Evolutionary conservation across 2,113 vertebrate genomes (phyloP).

Genomic region (Ptychochromis oligacanthus): DNA sequence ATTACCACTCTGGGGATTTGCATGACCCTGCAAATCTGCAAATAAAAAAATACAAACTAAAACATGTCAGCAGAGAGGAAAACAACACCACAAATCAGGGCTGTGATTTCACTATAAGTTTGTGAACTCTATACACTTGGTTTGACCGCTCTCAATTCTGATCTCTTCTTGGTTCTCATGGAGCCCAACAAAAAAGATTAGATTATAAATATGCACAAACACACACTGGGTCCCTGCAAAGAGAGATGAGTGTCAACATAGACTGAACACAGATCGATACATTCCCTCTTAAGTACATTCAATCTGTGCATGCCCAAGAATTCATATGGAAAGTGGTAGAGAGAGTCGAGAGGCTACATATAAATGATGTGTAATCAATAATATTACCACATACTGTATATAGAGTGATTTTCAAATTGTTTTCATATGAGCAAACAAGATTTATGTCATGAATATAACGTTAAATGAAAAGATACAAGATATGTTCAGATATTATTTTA

Average conservation of each 20-base stretch:
- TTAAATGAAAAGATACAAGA: not conserved
- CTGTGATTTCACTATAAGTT: not conserved
- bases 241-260: constrained; percentile 19
- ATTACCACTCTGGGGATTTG: constrained; percentile 1
- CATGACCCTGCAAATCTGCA: not conserved
- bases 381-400: not conserved
- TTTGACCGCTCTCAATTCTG: not conserved
- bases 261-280: constrained; percentile 13
- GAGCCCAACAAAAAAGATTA: constrained; percentile 19
- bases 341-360: not conserved
- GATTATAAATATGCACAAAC: constrained; percentile 41
- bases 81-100: not conserved
- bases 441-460: not conserved
- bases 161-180: constrained; percentile 6
- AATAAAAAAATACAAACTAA: not conserved
- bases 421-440: not conserved
- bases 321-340: not conserved
- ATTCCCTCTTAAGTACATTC: not conserved
- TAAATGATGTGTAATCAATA: not conserved
- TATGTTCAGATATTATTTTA: not conserved
- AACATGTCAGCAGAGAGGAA: fast-evolving
- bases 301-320: not conserved
- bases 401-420: not conserved
- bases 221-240: not conserved
- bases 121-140: constrained; percentile 15